Evolutionary conservation across 2,113 vertebrate species (phyloP).

Genomic region (Xenus cinereus): DNA sequence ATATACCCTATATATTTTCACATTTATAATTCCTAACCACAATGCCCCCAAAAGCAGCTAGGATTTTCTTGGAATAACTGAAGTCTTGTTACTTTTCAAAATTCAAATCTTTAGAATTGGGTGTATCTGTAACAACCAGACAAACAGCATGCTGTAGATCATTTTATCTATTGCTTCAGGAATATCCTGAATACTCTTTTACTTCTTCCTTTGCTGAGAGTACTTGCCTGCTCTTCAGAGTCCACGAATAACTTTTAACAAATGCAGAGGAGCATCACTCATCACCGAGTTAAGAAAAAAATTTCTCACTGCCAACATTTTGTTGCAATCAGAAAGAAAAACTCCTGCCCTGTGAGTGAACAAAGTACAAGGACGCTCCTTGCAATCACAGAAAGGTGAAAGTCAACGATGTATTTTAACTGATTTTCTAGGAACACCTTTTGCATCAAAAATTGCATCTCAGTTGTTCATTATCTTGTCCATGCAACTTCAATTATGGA

Average conservation of each 20-base stretch:
- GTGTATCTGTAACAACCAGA: neutral
- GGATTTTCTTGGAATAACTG: neutral
- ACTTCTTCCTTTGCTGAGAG: neutral
- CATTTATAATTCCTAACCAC: neutral
- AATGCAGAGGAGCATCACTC: neutral
- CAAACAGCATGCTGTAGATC: neutral
- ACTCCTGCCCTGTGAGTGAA: rapidly evolving
- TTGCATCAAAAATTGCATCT: neutral
- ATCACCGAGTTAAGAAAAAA: neutral
- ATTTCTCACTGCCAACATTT: neutral
- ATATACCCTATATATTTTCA: neutral
- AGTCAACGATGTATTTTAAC: neutral
- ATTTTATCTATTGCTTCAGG: neutral
- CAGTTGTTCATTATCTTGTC: neutral
- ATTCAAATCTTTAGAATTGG: neutral
- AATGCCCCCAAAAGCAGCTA: neutral
- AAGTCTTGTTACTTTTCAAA: neutral
- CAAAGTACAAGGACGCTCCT: neutral
- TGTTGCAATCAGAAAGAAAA: neutral
- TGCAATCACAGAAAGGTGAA: neutral
- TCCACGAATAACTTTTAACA: neutral
- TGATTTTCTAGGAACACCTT: neutral
- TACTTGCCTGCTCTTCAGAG: neutral
- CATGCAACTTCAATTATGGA: neutral
- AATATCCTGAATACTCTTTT: neutral